A percentile compares a stretch with the other conserved stretches of the same genome.
phyloP scores from a whole-genome alignment of 2,113 vertebrate genomes.

The Dasyprocta punctata region DNA sequence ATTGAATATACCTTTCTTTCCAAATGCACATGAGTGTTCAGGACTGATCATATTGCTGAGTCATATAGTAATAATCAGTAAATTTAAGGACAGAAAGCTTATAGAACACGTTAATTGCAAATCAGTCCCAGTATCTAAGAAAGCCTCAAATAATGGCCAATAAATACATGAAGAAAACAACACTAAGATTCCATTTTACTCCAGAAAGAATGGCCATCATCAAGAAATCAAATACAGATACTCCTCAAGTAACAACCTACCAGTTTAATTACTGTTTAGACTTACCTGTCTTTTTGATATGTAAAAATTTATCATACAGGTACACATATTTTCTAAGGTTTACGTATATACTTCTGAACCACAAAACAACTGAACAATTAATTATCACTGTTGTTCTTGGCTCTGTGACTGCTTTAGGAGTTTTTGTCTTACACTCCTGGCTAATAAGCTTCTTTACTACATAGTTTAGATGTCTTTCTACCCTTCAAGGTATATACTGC shows the following conservation, averaged over 20 bases:
- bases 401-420: neutral
- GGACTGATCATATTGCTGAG: neutral
- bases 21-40: neutral
- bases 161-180: neutral
- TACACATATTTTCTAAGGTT: neutral
- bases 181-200: neutral
- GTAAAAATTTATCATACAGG: neutral
- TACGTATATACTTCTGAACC: neutral
- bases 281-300: neutral
- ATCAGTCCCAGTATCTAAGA: neutral
- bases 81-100: neutral
- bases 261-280: neutral
- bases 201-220: neutral
- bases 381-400: neutral
- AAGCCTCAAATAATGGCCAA: neutral
- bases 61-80: neutral
- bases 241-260: neutral
- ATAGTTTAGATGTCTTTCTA: neutral
- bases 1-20: neutral
- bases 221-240: neutral
- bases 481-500: neutral
- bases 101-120: neutral
- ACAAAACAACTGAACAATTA: neutral
- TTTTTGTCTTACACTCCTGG: neutral
- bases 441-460: neutral